Evolutionary conservation across 2,888 invertebrate species (phyloP).

Genomic region (Chaetogeoica ovagalla): DNA sequence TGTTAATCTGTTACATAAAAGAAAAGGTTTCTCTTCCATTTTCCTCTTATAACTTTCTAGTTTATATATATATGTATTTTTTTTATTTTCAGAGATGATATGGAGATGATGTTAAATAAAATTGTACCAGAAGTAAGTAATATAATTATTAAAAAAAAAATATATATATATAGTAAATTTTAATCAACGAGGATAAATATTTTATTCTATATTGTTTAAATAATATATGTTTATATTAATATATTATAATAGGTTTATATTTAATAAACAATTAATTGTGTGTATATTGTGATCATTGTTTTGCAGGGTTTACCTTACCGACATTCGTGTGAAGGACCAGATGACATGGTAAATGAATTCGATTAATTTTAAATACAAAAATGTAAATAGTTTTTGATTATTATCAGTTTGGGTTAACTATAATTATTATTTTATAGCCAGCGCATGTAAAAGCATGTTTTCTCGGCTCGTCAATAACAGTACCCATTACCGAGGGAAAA

Average conservation of each 20-base stretch:
- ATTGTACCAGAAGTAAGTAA: conserved; percentile 82
- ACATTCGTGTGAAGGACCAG: conserved; percentile 97
- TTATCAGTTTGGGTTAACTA: neutral
- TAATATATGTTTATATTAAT: no score
- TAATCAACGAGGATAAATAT: no score
- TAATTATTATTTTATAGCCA: conserved; percentile 70
- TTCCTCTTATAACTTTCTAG: no score
- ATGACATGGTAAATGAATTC: conserved; percentile 81
- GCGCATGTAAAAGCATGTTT: conserved; percentile 97
- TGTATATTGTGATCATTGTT: conserved; percentile 11
- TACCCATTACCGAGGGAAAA: conserved; percentile 95
- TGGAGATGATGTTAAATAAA: conserved; percentile 99
- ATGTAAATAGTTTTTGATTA: neutral
- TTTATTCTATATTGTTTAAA: no score
- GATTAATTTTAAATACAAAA: no score
- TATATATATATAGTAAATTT: neutral
- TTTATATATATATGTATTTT: no score
- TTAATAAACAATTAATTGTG: conserved; percentile 13
- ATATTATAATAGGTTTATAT: conserved; percentile 23
- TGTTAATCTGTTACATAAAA: neutral
- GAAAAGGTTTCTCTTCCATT: no score
- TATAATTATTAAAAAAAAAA: neutral
- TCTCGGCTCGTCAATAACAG: conserved; percentile 90
- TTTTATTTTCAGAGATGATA: conserved; percentile 75
- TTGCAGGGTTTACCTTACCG: conserved; percentile 83